Base-by-base conservation (phyloP, 2,113 vertebrate species). In the Pelobates fuscus region DNA sequence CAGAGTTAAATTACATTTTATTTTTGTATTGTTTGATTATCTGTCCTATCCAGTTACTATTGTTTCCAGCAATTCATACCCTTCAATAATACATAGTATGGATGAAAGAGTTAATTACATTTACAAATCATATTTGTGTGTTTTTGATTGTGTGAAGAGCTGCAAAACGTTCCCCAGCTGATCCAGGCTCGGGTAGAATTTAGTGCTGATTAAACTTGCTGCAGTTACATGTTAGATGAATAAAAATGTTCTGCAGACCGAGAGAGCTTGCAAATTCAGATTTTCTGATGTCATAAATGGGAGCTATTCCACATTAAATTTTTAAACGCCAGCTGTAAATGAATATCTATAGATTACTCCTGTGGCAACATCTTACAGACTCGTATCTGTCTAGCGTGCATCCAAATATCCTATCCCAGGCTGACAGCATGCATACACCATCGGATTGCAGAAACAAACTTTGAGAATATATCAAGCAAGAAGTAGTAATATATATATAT, bases 281-380 rank as follows among this genome's bases (percentile, higher is more conserved):
- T 67, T 58, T 67, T 67, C 62, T 59, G 63, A 75, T 75, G 52
- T 75, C 71, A 59, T 44, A 52, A 71, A 71, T 59, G 49, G 71
- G 32, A 75, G 62, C 65, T 59, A 67, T 67, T 75, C 49, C 21
- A 30, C 59, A 73, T 64, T 54, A 64, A 73, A 54, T 64, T 71
- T 62, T 71, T 63, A 62, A 71, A 71, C 26, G 70, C 59, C 70
- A 24, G 59, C 70, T 61, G 59, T 71, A 71, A 71, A 71, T 52
- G 70, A 71, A 71, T 25, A 62, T 58, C 70, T 71, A 71, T 71
- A 71, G 70, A 71, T 71, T 71, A 71, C 68, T 44, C 68, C 55
- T 23, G 24, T n/a, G 8, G 37, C 69, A 8, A 24, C 69, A 29
- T 71, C 57, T 32, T 24, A 46, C 25, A 1, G 41, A 24, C 43